A percentile compares a stretch with the other conserved stretches of the same genome.
phyloP scores from a whole-genome alignment of 2,888 invertebrate species.

The Epirrhoe tristata region DNA sequence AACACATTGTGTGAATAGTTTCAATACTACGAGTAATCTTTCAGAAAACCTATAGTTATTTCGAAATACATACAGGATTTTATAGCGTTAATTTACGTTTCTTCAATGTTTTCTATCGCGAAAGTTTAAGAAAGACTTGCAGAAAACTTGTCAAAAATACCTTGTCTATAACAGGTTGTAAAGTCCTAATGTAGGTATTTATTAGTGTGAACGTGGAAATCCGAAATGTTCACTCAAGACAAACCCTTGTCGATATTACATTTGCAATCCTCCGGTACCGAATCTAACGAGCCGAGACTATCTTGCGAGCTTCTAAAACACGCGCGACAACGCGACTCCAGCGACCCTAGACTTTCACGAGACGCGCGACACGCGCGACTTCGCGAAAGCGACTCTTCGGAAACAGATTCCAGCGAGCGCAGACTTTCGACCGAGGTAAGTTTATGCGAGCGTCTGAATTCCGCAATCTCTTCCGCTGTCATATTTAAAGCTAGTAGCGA shows the following conservation, averaged over 20 bases:
- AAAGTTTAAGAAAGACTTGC: no score
- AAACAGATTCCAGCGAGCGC: slow-evolving; percentile 76
- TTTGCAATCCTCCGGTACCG: slow-evolving; percentile 76
- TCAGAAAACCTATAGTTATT: no score
- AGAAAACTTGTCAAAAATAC: no score
- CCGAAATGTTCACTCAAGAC: background rate
- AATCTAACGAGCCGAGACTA: slow-evolving; percentile 78
- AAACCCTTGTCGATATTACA: slow-evolving; percentile 47
- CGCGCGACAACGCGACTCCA: slow-evolving; percentile 73
- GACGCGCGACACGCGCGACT: slow-evolving; percentile 63
- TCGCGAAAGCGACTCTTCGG: slow-evolving; percentile 77
- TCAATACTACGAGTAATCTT: no score
- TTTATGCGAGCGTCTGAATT: slow-evolving; percentile 75
- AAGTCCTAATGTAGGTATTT: no score
- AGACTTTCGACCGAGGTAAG: slow-evolving; percentile 78
- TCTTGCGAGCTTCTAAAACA: slow-evolving; percentile 77
- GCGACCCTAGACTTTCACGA: slow-evolving; percentile 34
- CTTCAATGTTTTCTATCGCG: no score
- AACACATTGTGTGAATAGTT: no score
- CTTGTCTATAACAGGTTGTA: no score
- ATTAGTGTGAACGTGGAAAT: no score
- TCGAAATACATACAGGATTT: no score
- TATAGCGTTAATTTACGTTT: no score
- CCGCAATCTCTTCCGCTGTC: slow-evolving; percentile 79
- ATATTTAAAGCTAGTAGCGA: slow-evolving; percentile 78